Percentiles rank a stretch among this genome's conserved stretches.
Conservation (phyloP, 2,113 vertebrate species). For the Crotalus viridis region DNA sequence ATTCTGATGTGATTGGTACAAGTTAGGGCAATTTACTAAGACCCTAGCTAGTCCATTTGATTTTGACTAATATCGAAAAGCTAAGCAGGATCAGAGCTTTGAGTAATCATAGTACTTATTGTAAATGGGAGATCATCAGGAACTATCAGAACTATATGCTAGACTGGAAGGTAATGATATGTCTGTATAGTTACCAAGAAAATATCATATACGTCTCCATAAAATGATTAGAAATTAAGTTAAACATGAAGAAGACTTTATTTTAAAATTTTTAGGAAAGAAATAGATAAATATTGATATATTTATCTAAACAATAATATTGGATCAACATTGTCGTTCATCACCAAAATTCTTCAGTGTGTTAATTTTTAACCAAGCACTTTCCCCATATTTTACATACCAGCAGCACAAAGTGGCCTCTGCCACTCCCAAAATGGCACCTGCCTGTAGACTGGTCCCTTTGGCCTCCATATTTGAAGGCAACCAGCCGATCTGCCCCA, state of each 20-base stretch:
- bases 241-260: background rate
- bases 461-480: background rate
- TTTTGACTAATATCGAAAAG: background rate
- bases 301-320: background rate
- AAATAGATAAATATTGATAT: background rate
- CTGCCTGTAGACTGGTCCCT: background rate
- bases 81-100: background rate
- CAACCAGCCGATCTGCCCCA: background rate
- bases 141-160: background rate
- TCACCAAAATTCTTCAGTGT: background rate
- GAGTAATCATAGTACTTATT: background rate
- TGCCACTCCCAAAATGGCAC: background rate
- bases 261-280: background rate
- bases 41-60: background rate
- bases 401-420: background rate
- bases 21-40: background rate
- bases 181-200: background rate
- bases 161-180: background rate
- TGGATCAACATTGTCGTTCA: background rate
- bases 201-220: background rate
- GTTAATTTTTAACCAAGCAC: background rate
- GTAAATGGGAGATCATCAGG: background rate
- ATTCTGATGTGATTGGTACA: background rate
- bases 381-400: background rate
- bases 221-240: background rate